phyloP scores from a whole-genome alignment of 2,888 invertebrate genomes.

The Dicyrtoma fusca region DNA sequence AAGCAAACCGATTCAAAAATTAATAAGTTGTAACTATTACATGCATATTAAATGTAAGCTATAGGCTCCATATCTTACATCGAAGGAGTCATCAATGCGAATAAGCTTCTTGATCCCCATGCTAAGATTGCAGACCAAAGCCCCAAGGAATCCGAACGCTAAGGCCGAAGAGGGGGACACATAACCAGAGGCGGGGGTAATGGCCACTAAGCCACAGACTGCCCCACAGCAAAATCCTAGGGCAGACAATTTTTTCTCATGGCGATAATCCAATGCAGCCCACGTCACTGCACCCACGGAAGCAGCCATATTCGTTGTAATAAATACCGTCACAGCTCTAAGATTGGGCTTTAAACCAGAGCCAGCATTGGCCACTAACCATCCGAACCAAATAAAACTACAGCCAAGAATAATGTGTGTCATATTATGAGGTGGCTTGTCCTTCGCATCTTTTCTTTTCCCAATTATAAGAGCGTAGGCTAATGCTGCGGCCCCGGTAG shows the following conservation, averaged over 20 bases:
- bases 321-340: conserved; percentile 48
- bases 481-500: conserved; percentile 46
- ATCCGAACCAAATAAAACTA: conserved; percentile 47
- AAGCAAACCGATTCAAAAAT: conserved; percentile 16
- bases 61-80: conserved; percentile 37
- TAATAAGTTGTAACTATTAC: not conserved
- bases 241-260: conserved; percentile 44
- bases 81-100: conserved; percentile 49
- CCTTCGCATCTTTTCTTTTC: conserved; percentile 41
- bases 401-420: conserved; percentile 42
- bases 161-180: conserved; percentile 43
- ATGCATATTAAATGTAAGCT: not conserved
- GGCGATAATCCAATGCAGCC: conserved; percentile 44
- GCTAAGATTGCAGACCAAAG: conserved; percentile 47
- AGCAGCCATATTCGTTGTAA: conserved; percentile 50
- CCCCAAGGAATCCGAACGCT: conserved; percentile 50
- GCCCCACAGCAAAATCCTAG: conserved; percentile 49
- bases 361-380: conserved; percentile 51
- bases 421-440: conserved; percentile 52
- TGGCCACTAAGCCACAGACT: conserved; percentile 47
- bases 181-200: conserved; percentile 49
- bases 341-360: conserved; percentile 42
- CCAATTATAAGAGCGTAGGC: conserved; percentile 50
- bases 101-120: conserved; percentile 44
- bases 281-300: conserved; percentile 49